Evolutionary conservation across 2,888 invertebrate genomes (phyloP).

Genomic region (Machimus atricapillus): DNA sequence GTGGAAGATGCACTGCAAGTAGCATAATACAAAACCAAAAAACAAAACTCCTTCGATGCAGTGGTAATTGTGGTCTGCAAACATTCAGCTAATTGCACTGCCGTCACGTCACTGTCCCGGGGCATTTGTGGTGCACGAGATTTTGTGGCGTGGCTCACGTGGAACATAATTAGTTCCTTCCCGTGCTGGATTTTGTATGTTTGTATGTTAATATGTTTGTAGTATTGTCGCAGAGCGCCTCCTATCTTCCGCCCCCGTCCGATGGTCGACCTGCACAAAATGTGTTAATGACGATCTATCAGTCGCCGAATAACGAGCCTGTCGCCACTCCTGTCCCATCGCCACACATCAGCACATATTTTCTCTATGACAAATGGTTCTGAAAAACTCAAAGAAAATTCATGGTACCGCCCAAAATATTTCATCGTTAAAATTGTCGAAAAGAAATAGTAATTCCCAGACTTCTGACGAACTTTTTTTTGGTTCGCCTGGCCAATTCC

Average conservation of each 20-base stretch:
- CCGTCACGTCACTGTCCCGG: not conserved
- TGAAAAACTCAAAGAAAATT: not conserved
- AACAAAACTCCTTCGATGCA: not conserved
- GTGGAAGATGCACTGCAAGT: not conserved
- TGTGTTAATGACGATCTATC: slow-evolving; percentile 4
- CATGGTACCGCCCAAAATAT: not conserved
- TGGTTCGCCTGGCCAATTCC: not conserved
- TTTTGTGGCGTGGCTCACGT: not conserved
- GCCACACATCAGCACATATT: not conserved
- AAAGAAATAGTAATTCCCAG: not conserved
- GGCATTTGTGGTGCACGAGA: not conserved
- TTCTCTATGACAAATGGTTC: slow-evolving; percentile 9
- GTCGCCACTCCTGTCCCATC: slow-evolving; percentile 8
- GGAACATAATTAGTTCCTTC: not conserved
- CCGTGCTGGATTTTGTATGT: not conserved
- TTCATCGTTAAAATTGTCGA: not conserved
- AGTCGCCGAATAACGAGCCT: not conserved
- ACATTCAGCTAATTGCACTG: not conserved
- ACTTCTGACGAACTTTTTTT: not conserved
- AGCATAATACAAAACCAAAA: not conserved
- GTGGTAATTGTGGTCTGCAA: not conserved
- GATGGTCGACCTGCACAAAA: not conserved
- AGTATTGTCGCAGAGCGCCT: not conserved
- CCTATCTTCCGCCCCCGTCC: not conserved
- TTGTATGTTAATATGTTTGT: not conserved